A percentile compares a stretch with the other conserved stretches of the same genome.
Evolutionary conservation across 92 coral and sea anemone genomes (phyloP).

Genomic region (Plumapathes pennacea): DNA sequence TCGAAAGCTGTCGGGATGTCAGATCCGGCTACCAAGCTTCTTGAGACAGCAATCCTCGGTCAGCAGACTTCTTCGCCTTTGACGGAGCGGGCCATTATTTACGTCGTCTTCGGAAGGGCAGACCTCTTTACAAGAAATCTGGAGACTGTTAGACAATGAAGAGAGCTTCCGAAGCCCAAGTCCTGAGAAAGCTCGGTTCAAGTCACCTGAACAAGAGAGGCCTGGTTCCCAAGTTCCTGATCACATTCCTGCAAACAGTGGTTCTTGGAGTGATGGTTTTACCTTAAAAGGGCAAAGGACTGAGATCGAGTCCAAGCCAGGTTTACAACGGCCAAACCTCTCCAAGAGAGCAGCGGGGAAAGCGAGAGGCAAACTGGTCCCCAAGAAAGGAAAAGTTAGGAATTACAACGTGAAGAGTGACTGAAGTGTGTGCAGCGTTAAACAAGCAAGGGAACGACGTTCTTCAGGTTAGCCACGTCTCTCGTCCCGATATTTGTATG

Average conservation of each 20-base stretch:
- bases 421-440: neutral
- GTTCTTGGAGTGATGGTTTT: slow-evolving; percentile 58
- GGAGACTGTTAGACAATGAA: slow-evolving; percentile 95
- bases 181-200: slow-evolving; percentile 55
- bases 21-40: too few relatives aligned
- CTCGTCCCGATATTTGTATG: too few relatives aligned
- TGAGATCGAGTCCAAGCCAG: slow-evolving; percentile 47
- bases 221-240: slow-evolving; percentile 52
- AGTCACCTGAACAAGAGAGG: slow-evolving; percentile 11
- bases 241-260: slow-evolving; percentile 61
- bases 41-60: slow-evolving; percentile 28
- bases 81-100: slow-evolving; percentile 56
- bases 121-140: slow-evolving; percentile 88
- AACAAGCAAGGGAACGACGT: too few relatives aligned
- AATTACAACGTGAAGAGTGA: slow-evolving; percentile 85
- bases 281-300: slow-evolving; percentile 80
- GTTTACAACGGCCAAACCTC: slow-evolving; percentile 49
- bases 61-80: slow-evolving; percentile 62
- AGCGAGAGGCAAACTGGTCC: slow-evolving; percentile 54
- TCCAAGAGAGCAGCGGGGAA: slow-evolving; percentile 89
- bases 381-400: slow-evolving; percentile 61
- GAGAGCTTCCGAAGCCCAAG: slow-evolving; percentile 78
- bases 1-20: too few relatives aligned
- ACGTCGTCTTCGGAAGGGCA: slow-evolving; percentile 97
- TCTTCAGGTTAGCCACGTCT: too few relatives aligned